A percentile compares a stretch with the other conserved stretches of the same genome.
Evolutionary conservation across 2,888 invertebrate species (phyloP).

Genomic region (Adelphocoris suturalis): DNA sequence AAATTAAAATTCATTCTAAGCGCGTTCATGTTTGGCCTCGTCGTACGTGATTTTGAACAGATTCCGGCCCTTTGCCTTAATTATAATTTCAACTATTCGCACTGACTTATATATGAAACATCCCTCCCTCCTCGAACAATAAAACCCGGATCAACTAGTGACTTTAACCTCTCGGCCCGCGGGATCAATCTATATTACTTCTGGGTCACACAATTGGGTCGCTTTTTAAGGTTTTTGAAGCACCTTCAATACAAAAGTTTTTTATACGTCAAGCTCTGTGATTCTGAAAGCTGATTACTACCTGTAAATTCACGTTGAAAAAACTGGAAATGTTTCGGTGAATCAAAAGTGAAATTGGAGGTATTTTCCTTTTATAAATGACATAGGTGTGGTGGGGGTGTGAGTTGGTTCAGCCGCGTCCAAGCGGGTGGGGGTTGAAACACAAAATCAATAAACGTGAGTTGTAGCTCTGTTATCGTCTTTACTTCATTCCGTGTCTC

Average conservation of each 20-base stretch:
- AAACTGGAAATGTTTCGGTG: neutral
- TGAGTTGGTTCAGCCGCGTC: neutral
- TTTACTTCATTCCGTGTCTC: slow-evolving; percentile 48
- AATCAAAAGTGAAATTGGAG: neutral
- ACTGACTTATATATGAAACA: too few relatives aligned
- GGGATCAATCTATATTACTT: neutral
- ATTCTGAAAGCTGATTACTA: too few relatives aligned
- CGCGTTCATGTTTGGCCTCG: too few relatives aligned
- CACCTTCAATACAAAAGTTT: too few relatives aligned
- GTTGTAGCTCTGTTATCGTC: slow-evolving; percentile 67
- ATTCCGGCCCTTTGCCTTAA: too few relatives aligned
- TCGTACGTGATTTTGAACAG: too few relatives aligned
- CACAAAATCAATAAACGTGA: slow-evolving; percentile 69
- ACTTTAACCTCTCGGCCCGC: neutral
- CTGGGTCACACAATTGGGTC: slow-evolving; percentile 18
- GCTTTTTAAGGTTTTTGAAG: neutral
- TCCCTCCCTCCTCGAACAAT: too few relatives aligned
- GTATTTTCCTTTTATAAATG: neutral
- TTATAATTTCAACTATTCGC: too few relatives aligned
- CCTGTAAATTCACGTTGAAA: neutral
- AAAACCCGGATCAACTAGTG: neutral
- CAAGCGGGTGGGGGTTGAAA: slow-evolving; percentile 52
- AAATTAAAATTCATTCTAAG: too few relatives aligned
- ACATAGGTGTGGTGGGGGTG: slow-evolving; percentile 12
- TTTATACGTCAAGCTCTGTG: too few relatives aligned